Evolutionary conservation across 92 coral and sea anemone genomes (phyloP), one percentile per base, ranked within the genome.

Genomic region (Muricea muricata): DNA sequence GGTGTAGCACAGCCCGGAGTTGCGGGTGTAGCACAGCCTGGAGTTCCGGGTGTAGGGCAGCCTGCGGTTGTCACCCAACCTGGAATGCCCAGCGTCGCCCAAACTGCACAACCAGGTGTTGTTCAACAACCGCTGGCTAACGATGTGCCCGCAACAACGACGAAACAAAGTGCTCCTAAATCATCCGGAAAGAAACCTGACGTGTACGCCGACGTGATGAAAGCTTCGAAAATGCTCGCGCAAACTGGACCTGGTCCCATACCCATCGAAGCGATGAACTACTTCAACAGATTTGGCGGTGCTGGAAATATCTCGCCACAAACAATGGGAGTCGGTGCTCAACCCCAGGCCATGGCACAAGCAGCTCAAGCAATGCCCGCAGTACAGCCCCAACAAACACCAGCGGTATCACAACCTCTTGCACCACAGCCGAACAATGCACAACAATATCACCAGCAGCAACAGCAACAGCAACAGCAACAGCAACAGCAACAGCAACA

Each of bases 201-300:
- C 28, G 0, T 58, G 0, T 78, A 78, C 40, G 83, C 83, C 37
- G 83, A 78, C 26, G 83, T 58, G 1, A 20, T 78, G 70, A 25
- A 78, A 23, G 71, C 71, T 0, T 78, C 83, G 4, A 56, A 78
- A 57, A 15, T 6, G 4, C 48, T 78, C 2, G 71, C 70, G 18
- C 54, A 78, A 34, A 78, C 83, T 13, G 83, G 83, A 17, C 71
- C 83, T 4, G 83, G 83, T 1, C 83, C 83, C 7, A 78, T 78
- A 10, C 83, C 83, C 10, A 56, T 32, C 17, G 83, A 78, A 24
- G 83, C 83, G 32, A 56, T 78, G 71, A 41, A 78, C 56, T 78
- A 78, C 71, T 78, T 78, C 31, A 78, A 56, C 57, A 78, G 35
- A n/a, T 78, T 78, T 25, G 83, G 55, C n/a, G 83, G 83, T 7